A percentile compares a stretch with the other conserved stretches of the same genome.
Conservation (phyloP, 2,797 vertebrate genomes). For the Eulemur coronatus region DNA sequence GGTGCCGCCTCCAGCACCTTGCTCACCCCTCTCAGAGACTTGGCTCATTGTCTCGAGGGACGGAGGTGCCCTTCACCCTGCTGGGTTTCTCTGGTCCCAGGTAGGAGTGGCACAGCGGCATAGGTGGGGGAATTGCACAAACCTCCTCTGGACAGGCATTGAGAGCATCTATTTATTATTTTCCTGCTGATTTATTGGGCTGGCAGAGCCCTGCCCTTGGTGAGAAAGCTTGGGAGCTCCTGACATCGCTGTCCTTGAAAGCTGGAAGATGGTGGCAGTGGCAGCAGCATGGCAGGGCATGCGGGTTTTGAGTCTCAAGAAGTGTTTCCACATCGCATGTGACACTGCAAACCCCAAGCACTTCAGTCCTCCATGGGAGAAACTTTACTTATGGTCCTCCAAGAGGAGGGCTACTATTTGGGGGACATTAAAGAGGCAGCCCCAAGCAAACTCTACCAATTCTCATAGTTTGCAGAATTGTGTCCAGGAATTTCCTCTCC, state of each 20-base stretch:
- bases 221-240: neutral
- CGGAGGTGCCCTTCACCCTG: neutral
- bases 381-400: neutral
- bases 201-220: neutral
- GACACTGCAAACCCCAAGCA: neutral
- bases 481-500: neutral
- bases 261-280: neutral
- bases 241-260: neutral
- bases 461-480: neutral
- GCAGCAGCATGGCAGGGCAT: neutral
- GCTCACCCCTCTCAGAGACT: conserved; percentile 50
- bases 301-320: neutral
- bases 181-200: conserved; percentile 47
- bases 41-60: conserved; percentile 55
- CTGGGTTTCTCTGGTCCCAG: neutral
- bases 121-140: conserved; percentile 42
- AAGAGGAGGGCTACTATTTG: neutral
- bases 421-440: neutral
- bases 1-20: conserved; percentile 16
- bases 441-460: neutral
- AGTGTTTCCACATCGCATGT: fast-evolving
- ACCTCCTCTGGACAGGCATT: conserved; percentile 41
- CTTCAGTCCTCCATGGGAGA: neutral
- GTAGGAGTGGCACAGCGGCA: conserved; percentile 9
- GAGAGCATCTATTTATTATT: conserved; percentile 75